Percentiles rank a stretch among this genome's conserved stretches.
These are phyloP conservation scores for Reinhardtius hippoglossoides DNA, from an alignment of 2,113 vertebrate genomes.

Conservation along the genomic window DNA sequence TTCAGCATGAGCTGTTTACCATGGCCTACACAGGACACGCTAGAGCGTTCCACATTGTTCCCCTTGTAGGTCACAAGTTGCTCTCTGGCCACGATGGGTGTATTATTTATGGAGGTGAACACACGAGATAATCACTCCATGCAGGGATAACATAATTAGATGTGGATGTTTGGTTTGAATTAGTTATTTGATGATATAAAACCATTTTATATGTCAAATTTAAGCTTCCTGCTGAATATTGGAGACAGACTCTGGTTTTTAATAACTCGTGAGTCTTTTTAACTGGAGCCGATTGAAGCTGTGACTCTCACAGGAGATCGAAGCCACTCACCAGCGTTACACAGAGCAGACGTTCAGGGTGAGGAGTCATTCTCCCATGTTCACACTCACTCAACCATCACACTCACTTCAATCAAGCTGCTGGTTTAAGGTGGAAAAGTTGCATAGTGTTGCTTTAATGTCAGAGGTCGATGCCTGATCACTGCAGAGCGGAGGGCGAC, in stretches of 20 bases:
- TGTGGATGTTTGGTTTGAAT: no score
- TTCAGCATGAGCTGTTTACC: constrained; percentile 63
- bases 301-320: no score
- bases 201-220: no score
- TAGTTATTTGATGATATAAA: no score
- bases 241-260: no score
- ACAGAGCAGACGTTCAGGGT: no score
- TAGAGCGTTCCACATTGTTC: constrained; percentile 66
- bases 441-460: no score
- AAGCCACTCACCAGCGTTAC: no score
- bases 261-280: no score
- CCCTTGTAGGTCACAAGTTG: constrained; percentile 63
- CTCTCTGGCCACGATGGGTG: constrained; percentile 7
- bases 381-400: not conserved
- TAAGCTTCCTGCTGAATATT: no score
- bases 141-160: no score
- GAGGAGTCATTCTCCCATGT: not conserved
- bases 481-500: not conserved
- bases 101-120: constrained; percentile 18
- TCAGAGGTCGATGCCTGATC: not conserved
- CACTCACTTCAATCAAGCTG: not conserved
- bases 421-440: not conserved
- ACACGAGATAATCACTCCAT: not conserved
- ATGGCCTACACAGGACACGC: constrained; percentile 34
- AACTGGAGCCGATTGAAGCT: no score